Conservation (phyloP, 64 coral and sea anemone species). For the Pocillopora damicornis region DNA sequence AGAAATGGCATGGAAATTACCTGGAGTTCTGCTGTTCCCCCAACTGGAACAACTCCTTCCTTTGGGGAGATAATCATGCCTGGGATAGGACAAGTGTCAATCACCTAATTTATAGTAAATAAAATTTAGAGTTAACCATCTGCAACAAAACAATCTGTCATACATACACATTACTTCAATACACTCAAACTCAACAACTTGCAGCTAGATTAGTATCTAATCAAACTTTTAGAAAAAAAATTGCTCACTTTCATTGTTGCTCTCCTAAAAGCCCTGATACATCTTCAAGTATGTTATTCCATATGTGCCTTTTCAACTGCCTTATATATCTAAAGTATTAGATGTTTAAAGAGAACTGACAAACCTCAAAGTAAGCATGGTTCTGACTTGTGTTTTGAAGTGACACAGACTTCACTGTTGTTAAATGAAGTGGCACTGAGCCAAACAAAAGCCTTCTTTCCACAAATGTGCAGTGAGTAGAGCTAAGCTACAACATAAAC, state of each 20-base stretch:
- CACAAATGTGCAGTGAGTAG: constrained; percentile 84
- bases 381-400: constrained; percentile 82
- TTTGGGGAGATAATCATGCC: constrained; percentile 89
- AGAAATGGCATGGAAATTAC: constrained; percentile 2
- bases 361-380: constrained; percentile 99
- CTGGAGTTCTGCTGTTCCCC: constrained; percentile 85
- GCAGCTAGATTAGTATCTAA: too few relatives aligned
- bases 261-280: too few relatives aligned
- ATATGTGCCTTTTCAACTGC: too few relatives aligned
- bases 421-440: constrained; percentile 82
- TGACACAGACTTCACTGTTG: constrained; percentile 73
- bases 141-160: too few relatives aligned
- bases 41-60: constrained; percentile 83
- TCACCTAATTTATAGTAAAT: constrained; percentile 39
- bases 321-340: too few relatives aligned
- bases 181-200: too few relatives aligned
- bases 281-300: too few relatives aligned
- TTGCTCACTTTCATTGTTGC: too few relatives aligned
- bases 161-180: too few relatives aligned
- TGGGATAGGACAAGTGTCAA: constrained; percentile 73
- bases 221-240: too few relatives aligned
- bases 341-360: background rate
- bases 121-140: too few relatives aligned
- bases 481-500: constrained; percentile 53
- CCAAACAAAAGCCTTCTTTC: constrained; percentile 95